Conservation (phyloP, 2,888 invertebrate species). For the Pheosia tremula region DNA sequence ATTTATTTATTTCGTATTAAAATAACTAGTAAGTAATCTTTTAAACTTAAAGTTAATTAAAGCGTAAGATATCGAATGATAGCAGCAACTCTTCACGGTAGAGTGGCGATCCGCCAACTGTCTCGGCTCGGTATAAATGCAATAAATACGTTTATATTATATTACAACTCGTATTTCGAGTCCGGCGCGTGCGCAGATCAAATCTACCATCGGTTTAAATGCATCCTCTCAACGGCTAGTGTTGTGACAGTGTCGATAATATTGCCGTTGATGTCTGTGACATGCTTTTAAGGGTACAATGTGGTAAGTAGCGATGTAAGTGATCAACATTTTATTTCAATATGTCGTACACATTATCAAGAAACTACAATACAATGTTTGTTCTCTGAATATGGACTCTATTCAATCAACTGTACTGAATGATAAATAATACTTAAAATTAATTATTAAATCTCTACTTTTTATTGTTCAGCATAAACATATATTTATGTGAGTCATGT, state of each 20-base stretch:
- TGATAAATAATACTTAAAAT: too few relatives aligned
- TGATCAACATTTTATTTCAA: too few relatives aligned
- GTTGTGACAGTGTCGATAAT: slow-evolving; percentile 27
- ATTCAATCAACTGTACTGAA: too few relatives aligned
- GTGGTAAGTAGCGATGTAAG: too few relatives aligned
- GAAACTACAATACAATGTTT: too few relatives aligned
- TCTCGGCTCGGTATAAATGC: slow-evolving; percentile 38
- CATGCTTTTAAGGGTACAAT: background rate
- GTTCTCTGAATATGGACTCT: too few relatives aligned
- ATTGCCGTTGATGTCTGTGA: background rate
- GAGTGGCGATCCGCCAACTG: slow-evolving; percentile 35
- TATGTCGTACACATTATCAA: too few relatives aligned
- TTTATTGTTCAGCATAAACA: too few relatives aligned
- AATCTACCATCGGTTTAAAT: slow-evolving; percentile 66
- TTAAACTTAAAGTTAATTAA: background rate
- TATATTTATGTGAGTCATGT: too few relatives aligned
- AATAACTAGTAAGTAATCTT: too few relatives aligned
- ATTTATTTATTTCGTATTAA: too few relatives aligned
- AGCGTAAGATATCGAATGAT: slow-evolving; percentile 4
- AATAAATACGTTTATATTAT: slow-evolving; percentile 59
- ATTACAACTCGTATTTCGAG: slow-evolving; percentile 74
- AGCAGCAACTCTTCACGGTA: slow-evolving; percentile 1
- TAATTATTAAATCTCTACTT: too few relatives aligned
- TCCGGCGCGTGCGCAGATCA: slow-evolving; percentile 76
- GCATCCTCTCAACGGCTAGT: slow-evolving; percentile 48